These are phyloP conservation scores for Rhinopomastus cyanomelas DNA, from an alignment of 2,113 vertebrate species.

Conservation along the genomic window DNA sequence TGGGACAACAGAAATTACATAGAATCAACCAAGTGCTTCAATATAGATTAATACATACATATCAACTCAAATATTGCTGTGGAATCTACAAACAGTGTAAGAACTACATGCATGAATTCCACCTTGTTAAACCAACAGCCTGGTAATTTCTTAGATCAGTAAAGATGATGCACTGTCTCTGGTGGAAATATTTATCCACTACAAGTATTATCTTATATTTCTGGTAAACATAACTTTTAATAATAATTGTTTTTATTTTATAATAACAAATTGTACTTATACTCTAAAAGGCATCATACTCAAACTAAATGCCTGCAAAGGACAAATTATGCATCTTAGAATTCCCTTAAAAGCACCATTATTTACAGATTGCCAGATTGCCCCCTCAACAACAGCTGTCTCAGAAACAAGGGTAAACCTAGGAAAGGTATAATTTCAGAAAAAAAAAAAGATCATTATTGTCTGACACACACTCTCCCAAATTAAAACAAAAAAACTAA, in stretches of 20 bases:
- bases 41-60: background rate
- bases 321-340: background rate
- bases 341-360: background rate
- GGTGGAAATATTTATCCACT: background rate
- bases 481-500: background rate
- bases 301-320: background rate
- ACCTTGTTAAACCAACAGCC: background rate
- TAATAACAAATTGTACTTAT: too few species aligned
- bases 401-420: background rate
- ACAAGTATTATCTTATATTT: background rate
- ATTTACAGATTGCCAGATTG: background rate
- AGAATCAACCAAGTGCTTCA: constrained; percentile 23
- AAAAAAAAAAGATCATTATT: background rate
- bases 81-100: background rate
- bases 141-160: background rate
- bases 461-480: fast-evolving
- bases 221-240: background rate
- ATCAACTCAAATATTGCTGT: background rate
- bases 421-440: background rate
- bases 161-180: background rate
- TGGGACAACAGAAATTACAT: constrained; percentile 64
- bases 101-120: background rate
- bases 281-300: background rate
- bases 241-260: too few species aligned
- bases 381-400: background rate